Evolutionary conservation across 2,888 invertebrate genomes (phyloP).

Genomic region (Pandemis corylana): DNA sequence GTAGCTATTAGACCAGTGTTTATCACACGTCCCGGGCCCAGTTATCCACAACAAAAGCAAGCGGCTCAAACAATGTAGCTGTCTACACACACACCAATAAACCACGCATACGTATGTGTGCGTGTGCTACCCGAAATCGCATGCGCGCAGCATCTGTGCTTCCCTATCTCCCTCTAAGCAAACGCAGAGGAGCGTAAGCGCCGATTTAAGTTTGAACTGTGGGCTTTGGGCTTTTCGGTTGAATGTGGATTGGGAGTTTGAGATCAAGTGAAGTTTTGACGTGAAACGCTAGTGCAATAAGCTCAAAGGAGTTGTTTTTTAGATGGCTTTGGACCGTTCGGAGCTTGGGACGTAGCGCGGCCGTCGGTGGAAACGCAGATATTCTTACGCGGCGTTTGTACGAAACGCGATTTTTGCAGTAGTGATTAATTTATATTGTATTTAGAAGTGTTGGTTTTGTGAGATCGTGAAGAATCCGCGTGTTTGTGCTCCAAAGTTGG

Average conservation of each 20-base stretch:
- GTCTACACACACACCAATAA: constrained; percentile 57
- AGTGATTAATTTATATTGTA: constrained; percentile 45
- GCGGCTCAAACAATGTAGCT: constrained; percentile 71
- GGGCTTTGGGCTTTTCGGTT: constrained; percentile 36
- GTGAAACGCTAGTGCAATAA: constrained; percentile 74
- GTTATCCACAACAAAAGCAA: constrained; percentile 76
- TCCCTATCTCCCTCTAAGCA: constrained; percentile 62
- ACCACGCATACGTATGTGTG: constrained; percentile 50
- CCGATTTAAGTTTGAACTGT: constrained; percentile 45
- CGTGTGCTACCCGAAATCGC: constrained; percentile 62
- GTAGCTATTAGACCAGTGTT: constrained; percentile 33
- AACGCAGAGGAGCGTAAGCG: constrained; percentile 49
- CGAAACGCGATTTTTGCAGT: constrained; percentile 45
- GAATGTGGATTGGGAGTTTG: constrained; percentile 40
- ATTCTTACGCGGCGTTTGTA: constrained; percentile 60
- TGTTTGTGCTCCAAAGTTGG: constrained; percentile 51
- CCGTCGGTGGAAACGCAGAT: constrained; percentile 50
- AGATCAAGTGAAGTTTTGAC: constrained; percentile 56
- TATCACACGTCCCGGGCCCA: constrained; percentile 51
- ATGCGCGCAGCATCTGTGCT: constrained; percentile 83
- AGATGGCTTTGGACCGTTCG: constrained; percentile 74
- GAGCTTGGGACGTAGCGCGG: constrained; percentile 69
- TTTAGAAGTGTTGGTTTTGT: constrained; percentile 55
- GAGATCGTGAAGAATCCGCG: constrained; percentile 53
- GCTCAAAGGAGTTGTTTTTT: constrained; percentile 81